Percentiles rank a stretch among this genome's conserved stretches.
Conservation (phyloP, 2,888 invertebrate species). For the Trypoxylon attenuatum region DNA sequence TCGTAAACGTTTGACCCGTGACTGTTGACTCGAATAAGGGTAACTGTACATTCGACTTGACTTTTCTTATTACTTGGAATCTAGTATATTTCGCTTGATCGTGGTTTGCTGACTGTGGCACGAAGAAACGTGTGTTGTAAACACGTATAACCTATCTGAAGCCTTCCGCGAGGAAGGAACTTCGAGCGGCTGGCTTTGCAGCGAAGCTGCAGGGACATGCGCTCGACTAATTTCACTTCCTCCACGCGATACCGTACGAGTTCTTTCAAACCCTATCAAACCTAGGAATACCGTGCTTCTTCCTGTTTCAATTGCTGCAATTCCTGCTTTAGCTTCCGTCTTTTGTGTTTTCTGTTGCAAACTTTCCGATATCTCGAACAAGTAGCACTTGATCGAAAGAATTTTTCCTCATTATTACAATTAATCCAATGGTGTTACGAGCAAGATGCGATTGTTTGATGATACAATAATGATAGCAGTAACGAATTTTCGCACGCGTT, state of each 20-base stretch:
- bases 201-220: slow-evolving; percentile 57
- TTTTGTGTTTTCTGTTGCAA: neutral
- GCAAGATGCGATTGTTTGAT: too few species aligned
- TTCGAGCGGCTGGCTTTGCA: slow-evolving; percentile 52
- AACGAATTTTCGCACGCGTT: too few species aligned
- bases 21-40: too few species aligned
- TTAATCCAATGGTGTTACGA: too few species aligned
- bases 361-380: neutral
- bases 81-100: too few species aligned
- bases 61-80: too few species aligned
- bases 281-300: neutral
- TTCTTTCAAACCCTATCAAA: slow-evolving; percentile 39
- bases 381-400: too few species aligned
- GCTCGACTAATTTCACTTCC: slow-evolving; percentile 61
- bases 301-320: neutral
- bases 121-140: too few species aligned
- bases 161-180: slow-evolving; percentile 54
- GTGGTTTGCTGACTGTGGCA: too few species aligned
- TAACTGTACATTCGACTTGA: too few species aligned
- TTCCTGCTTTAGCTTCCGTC: neutral
- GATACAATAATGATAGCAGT: neutral
- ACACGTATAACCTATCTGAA: slow-evolving; percentile 6
- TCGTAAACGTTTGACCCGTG: too few species aligned
- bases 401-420: too few species aligned
- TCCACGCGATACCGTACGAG: slow-evolving; percentile 48